Evolutionary conservation across 1,140 invertebrate species (phyloP).

Genomic region (Drosophila teissieri): DNA sequence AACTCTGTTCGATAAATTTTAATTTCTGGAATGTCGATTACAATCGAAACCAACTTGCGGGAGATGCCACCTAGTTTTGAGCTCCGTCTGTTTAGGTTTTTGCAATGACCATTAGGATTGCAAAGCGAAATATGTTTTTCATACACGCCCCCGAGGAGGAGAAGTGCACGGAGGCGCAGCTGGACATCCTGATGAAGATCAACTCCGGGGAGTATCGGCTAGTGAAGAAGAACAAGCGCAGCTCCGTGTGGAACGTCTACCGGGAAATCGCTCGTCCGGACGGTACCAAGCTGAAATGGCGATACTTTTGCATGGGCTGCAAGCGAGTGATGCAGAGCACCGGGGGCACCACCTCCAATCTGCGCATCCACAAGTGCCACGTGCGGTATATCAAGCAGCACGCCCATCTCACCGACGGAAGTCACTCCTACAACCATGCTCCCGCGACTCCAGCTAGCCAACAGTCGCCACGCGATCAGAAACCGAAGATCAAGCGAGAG

Average conservation of each 20-base stretch:
- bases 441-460: background rate
- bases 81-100: conserved; percentile 6
- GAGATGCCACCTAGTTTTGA: conserved; percentile 7
- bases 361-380: conserved; percentile 71
- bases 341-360: conserved; percentile 66
- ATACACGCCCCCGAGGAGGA: conserved; percentile 49
- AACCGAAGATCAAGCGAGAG: background rate
- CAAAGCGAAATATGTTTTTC: conserved; percentile 30
- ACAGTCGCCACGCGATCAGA: conserved; percentile 7
- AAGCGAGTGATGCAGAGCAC: conserved; percentile 71
- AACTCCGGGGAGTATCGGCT: conserved; percentile 59
- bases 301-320: conserved; percentile 64
- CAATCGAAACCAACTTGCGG: background rate
- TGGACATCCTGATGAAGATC: conserved; percentile 69
- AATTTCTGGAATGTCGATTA: background rate
- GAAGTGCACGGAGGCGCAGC: conserved; percentile 61
- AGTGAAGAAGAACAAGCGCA: conserved; percentile 69
- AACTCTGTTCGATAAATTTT: background rate
- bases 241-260: conserved; percentile 69
- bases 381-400: conserved; percentile 55
- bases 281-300: conserved; percentile 61
- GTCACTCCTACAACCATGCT: background rate
- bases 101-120: conserved; percentile 7
- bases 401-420: background rate
- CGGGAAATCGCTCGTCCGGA: conserved; percentile 60